Percentiles rank a stretch among this genome's conserved stretches.
phyloP scores from a whole-genome alignment of 2,888 invertebrate genomes.

The Myopa tessellatipennis region DNA sequence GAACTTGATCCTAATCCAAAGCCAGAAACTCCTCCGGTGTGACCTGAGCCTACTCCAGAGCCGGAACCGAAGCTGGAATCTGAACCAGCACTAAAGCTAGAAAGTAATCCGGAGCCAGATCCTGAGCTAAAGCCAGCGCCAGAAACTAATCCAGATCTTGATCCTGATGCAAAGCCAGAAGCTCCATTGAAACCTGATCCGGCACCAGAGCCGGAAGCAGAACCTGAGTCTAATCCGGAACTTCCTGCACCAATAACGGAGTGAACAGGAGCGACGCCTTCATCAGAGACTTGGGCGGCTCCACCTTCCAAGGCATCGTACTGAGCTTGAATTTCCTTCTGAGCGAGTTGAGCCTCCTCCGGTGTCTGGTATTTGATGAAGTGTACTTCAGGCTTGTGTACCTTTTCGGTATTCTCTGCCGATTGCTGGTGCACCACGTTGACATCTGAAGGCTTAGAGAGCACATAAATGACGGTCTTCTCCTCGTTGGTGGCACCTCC shows the following conservation, averaged over 20 bases:
- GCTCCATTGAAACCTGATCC: background rate
- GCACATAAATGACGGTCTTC: conserved; percentile 67
- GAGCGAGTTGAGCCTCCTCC: conserved; percentile 64
- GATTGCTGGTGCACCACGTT: conserved; percentile 73
- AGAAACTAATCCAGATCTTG: conserved; percentile 40
- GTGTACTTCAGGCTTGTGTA: conserved; percentile 67
- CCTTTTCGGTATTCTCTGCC: conserved; percentile 68
- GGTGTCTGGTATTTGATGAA: conserved; percentile 68
- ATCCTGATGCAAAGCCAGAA: conserved; percentile 19
- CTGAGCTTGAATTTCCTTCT: conserved; percentile 65
- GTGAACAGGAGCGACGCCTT: conserved; percentile 62
- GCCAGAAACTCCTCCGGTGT: no score
- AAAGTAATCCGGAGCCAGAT: background rate
- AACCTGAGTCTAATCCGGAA: conserved; percentile 32
- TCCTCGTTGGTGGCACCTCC: conserved; percentile 63
- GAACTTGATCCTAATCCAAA: no score
- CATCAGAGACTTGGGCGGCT: conserved; percentile 64
- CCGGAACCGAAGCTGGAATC: no score
- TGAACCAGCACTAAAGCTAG: background rate
- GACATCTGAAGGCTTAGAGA: conserved; percentile 64
- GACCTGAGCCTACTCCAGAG: no score
- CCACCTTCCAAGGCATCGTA: conserved; percentile 65
- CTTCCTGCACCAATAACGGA: conserved; percentile 53
- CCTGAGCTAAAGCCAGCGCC: conserved; percentile 13
- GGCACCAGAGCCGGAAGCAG: no score